Evolutionary conservation across 2,113 vertebrate species (phyloP), one percentile per base, ranked within the genome.

Genomic region (Zapornia atra): DNA sequence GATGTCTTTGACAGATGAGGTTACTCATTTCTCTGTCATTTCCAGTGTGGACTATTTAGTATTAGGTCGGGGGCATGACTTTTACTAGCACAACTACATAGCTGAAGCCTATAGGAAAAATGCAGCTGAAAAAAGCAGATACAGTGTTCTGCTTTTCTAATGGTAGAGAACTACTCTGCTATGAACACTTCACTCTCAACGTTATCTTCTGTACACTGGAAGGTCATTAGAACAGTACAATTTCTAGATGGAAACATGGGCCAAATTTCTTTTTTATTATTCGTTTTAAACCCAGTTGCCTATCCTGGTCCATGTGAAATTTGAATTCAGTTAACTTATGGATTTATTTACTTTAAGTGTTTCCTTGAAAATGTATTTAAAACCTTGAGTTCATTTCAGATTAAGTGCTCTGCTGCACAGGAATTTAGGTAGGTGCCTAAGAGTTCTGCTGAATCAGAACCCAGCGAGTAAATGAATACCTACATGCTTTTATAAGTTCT

Each of bases 371-470:
- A 69, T 6, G 2, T 60, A 46, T 90, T 90, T 64, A 36, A 85
- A 89, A 65, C 31, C 31, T 64, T 68, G 48, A 64, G 14, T 65
- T 91, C 87, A 85, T 69, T 19, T 68, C 34, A 90, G 79, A 88
- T 75, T 73, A 92, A 96, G 44, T 83, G 69, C 51, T 82, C 84
- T 92, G n/a, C 70, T 79, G 33, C 54, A 87, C 53, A 75, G 56
- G 69, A 92, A 86, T 96, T 90, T 64, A 77, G 42, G 29, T 82
- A 71, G 65, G 31, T 56, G 42, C 29, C 56, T 78, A 79, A 57
- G 66, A 84, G 20, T 78, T 94, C 71, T 69, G 68, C 73, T 93
- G 71, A 86, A 80, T 90, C 92, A 76, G 82, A 90, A 65, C 9
- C 5, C 44, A 60, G 21, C 38, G 57, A 68, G 66, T 85, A 85